Conservation (phyloP, 2,888 invertebrate species). For the Cephus pulcher region DNA sequence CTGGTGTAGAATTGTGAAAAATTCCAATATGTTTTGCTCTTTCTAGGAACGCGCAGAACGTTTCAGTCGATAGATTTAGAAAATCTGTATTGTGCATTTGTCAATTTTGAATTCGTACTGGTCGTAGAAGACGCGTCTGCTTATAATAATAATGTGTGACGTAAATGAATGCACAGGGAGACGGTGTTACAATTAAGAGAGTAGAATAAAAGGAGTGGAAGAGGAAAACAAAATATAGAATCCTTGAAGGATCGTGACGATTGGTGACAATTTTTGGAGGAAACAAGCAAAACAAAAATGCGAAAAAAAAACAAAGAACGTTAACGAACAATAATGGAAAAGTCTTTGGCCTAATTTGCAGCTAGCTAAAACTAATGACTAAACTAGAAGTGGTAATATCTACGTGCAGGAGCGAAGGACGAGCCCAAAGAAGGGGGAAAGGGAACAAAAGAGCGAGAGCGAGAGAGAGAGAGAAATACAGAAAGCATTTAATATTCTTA, state of each 20-base stretch:
- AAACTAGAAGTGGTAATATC: background rate
- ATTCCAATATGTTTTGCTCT: background rate
- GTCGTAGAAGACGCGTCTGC: background rate
- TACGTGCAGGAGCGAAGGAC: background rate
- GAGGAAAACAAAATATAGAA: background rate
- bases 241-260: background rate
- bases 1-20: background rate
- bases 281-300: background rate
- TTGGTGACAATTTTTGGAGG: background rate
- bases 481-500: background rate
- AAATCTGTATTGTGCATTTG: background rate
- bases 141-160: background rate
- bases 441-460: background rate
- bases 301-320: background rate
- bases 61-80: background rate
- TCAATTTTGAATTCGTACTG: background rate
- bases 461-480: background rate
- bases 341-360: conserved; percentile 5
- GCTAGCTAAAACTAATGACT: background rate
- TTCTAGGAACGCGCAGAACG: background rate
- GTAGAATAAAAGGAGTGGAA: background rate
- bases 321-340: background rate
- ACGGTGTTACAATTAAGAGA: background rate
- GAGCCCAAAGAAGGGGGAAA: background rate
- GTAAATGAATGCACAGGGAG: background rate